Base-by-base conservation (phyloP, 1,140 invertebrate species). In the Neodiprion lecontei region DNA sequence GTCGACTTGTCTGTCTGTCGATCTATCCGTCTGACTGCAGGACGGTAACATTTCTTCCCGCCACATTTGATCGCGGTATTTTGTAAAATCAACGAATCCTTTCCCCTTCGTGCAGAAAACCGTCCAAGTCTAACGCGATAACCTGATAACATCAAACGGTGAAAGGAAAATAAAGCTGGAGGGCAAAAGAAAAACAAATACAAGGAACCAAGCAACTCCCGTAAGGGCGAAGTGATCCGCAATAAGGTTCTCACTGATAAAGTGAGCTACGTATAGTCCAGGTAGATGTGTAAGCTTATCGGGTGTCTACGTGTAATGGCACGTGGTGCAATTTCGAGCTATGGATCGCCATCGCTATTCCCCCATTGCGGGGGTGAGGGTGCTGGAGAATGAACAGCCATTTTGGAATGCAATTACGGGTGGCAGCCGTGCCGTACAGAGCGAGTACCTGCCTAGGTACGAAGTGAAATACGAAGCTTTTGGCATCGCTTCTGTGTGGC, bases 351-450 rank as follows among this genome's bases (percentile, higher is more conserved):
- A 40, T 40, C 0, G 28, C 28, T 40, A 40, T 40, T n/a, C 11
- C 12, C 40, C 40, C 10, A 23, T 23, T n/a, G 69, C 12, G 28
- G 69, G 47, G 47, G 47, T 47, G 53, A 67, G n/a, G 11, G 11
- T 14, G 53, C 11, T 21, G 68, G 21, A 21, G 68, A 28, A 69
- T 78, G 79, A 80, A 81, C 78, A 81, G 78, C 80, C 80, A 75
- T 77, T 75, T 83, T 82, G 86, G 86, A 88, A 88, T 88, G 86
- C 85, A 88, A 88, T 88, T 87, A 88, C 86, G 85, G 83, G 80
- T 82, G 28, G 28, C 28, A 40, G 28, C 28, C 28, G 28, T 61
- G 53, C n/a, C 53, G 53, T 61, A 9, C 9, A 61, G 53, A 14
- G 53, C 3, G n/a, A 17, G 53, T 61, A 61, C 11, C 11, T 61